Conservation (phyloP, 2,113 vertebrate genomes). For the Paralichthys olivaceus region DNA sequence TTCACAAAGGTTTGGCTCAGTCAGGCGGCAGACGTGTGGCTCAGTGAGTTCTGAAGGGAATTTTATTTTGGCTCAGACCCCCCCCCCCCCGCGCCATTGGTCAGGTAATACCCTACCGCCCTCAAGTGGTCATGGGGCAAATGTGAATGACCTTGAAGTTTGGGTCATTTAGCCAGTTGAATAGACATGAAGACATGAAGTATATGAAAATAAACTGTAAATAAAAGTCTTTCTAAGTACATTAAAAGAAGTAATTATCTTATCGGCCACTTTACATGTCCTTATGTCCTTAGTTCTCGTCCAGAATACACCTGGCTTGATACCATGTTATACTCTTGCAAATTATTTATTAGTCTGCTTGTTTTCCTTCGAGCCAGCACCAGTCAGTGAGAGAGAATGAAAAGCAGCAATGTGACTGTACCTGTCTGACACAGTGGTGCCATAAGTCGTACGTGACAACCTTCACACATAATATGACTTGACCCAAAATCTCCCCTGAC, state of each 20-base stretch:
- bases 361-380: conserved; percentile 2
- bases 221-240: background rate
- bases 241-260: background rate
- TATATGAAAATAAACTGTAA: background rate
- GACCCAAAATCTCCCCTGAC: conserved; percentile 51
- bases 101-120: conserved; percentile 63
- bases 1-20: conserved; percentile 38
- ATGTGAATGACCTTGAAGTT: conserved; percentile 49
- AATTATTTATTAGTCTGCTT: conserved; percentile 32
- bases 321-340: conserved; percentile 32
- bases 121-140: conserved; percentile 67
- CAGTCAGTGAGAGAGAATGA: background rate
- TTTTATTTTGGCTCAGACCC: conserved; percentile 39
- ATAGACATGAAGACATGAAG: background rate
- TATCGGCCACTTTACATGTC: background rate
- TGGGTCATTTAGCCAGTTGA: conserved; percentile 8
- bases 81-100: background rate
- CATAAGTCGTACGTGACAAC: conserved; percentile 62
- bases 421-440: conserved; percentile 10
- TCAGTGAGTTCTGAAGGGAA: conserved; percentile 10
- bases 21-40: conserved; percentile 13
- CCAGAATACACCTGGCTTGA: conserved; percentile 27
- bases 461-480: conserved; percentile 55
- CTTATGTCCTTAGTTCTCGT: background rate
- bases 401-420: conserved; percentile 18